Evolutionary conservation across 2,888 invertebrate species (phyloP).

Genomic region (Drosophila imparisetae): DNA sequence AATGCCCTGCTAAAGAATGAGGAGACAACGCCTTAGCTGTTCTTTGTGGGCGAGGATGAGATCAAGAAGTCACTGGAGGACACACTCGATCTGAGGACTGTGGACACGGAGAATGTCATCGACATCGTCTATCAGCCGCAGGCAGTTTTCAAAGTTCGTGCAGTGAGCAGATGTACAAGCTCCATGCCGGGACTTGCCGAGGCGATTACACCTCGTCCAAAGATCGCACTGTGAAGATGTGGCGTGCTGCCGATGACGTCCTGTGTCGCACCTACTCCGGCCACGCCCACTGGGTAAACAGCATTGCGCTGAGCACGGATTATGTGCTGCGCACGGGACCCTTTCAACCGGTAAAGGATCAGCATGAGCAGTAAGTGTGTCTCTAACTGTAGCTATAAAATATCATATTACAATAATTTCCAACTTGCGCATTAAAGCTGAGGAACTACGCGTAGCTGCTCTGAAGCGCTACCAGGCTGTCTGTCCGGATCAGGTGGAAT

Average conservation of each 20-base stretch:
- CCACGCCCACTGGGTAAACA: slow-evolving; percentile 99
- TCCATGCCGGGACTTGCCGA: slow-evolving; percentile 96
- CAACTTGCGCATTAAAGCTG: slow-evolving; percentile 54
- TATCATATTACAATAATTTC: neutral
- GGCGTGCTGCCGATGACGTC: slow-evolving; percentile 96
- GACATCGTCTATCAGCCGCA: slow-evolving; percentile 98
- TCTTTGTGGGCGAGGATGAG: slow-evolving; percentile 95
- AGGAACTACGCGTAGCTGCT: slow-evolving; percentile 86
- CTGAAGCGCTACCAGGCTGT: slow-evolving; percentile 89
- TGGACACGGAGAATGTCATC: slow-evolving; percentile 93
- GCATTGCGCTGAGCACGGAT: slow-evolving; percentile 97
- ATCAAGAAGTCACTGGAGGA: slow-evolving; percentile 90
- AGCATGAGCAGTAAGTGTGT: slow-evolving; percentile 85
- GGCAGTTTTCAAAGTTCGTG: slow-evolving; percentile 95
- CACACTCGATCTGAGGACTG: slow-evolving; percentile 88
- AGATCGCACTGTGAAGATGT: slow-evolving; percentile 97
- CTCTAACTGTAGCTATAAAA: neutral
- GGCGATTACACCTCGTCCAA: slow-evolving; percentile 99
- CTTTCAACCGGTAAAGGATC: slow-evolving; percentile 90
- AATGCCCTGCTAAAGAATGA: slow-evolving; percentile 94
- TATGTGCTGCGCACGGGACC: slow-evolving; percentile 97
- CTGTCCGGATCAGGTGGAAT: slow-evolving; percentile 88
- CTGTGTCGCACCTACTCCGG: slow-evolving; percentile 96
- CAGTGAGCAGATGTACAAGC: slow-evolving; percentile 97
- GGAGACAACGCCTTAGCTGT: slow-evolving; percentile 92